phyloP scores from a whole-genome alignment of 2,888 invertebrate species.

The Eurytoma adleriae region DNA sequence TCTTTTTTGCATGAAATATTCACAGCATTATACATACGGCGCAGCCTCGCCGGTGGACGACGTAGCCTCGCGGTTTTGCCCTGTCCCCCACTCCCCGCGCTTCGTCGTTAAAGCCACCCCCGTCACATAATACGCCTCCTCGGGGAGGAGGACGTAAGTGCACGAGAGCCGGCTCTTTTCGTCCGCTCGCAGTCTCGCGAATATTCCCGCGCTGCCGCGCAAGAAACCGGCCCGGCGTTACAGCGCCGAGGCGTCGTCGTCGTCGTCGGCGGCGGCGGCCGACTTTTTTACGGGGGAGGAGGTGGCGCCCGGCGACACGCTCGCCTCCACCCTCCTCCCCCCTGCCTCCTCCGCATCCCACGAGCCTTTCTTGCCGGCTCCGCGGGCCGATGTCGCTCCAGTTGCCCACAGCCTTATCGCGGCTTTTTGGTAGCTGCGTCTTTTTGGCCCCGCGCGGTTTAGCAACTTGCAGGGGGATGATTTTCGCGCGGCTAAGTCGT shows the following conservation, averaged over 20 bases:
- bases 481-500: too few relatives aligned
- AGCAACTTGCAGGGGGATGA: too few relatives aligned
- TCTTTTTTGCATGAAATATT: slow-evolving; percentile 51
- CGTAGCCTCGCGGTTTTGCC: slow-evolving; percentile 35
- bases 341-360: background rate
- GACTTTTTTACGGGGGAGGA: slow-evolving; percentile 38
- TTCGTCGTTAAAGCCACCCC: slow-evolving; percentile 50
- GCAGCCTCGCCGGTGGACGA: background rate
- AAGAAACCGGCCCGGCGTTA: slow-evolving; percentile 36
- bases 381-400: too few relatives aligned
- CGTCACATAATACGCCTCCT: slow-evolving; percentile 26
- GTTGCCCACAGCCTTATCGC: too few relatives aligned
- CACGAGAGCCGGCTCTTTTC: slow-evolving; percentile 12
- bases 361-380: too few relatives aligned
- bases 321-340: background rate
- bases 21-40: slow-evolving; percentile 39
- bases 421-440: too few relatives aligned
- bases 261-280: background rate
- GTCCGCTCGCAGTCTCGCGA: slow-evolving; percentile 6
- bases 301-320: background rate
- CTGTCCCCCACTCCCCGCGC: background rate
- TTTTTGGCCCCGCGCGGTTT: too few relatives aligned
- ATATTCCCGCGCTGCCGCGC: slow-evolving; percentile 28
- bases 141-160: background rate
- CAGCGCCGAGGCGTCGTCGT: slow-evolving; percentile 18